Percentiles rank a stretch among this genome's conserved stretches.
phyloP scores from a whole-genome alignment of 2,113 vertebrate genomes.

The Balaeniceps rex region DNA sequence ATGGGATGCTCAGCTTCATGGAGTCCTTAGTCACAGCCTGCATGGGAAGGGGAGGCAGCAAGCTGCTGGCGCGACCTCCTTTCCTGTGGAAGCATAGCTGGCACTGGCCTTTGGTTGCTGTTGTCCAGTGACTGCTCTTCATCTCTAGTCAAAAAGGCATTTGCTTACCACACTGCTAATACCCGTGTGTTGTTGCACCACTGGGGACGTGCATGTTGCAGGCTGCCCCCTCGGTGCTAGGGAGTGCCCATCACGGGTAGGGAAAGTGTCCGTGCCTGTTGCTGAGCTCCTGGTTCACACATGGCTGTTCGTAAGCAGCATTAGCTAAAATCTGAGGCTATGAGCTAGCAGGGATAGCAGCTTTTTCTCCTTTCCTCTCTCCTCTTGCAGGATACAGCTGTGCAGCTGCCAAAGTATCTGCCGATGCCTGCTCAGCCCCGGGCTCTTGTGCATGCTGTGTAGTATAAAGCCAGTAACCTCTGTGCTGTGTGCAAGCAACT shows the following conservation, averaged over 20 bases:
- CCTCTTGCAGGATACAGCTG: neutral
- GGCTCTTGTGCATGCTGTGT: neutral
- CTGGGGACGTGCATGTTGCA: rapidly evolving
- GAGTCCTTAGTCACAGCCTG: neutral
- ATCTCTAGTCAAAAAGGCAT: neutral
- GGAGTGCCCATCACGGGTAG: rapidly evolving
- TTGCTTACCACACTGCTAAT: neutral
- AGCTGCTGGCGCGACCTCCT: neutral
- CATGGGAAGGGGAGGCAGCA: neutral
- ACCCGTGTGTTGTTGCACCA: neutral
- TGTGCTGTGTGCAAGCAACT: neutral
- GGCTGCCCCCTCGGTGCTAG: neutral
- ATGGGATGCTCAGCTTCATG: neutral
- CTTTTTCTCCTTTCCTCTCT: neutral
- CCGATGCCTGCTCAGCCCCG: neutral
- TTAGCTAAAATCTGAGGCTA: neutral
- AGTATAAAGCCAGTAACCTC: neutral
- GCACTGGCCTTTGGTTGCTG: neutral
- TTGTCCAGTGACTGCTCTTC: neutral
- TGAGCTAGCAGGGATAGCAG: neutral
- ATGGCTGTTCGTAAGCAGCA: neutral
- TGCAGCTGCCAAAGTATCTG: neutral
- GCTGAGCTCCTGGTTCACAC: neutral
- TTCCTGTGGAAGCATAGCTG: neutral
- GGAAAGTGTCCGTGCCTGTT: neutral